These are phyloP conservation scores for Gadus macrocephalus DNA, from an alignment of 2,113 vertebrate species.

Conservation along the genomic window DNA sequence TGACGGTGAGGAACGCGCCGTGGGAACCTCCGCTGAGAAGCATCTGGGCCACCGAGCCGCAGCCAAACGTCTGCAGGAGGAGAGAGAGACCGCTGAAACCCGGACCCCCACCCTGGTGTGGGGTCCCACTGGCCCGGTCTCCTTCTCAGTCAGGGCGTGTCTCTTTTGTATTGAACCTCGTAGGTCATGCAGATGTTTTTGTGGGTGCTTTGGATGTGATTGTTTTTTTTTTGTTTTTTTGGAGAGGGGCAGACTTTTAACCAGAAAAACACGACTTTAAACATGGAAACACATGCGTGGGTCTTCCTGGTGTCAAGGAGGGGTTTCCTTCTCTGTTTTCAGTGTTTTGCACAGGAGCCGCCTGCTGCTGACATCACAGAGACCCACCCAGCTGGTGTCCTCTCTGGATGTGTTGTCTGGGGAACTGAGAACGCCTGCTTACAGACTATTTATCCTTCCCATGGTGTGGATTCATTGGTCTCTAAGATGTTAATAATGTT, in stretches of 20 bases:
- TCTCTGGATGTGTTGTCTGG: too few relatives aligned
- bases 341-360: too few relatives aligned
- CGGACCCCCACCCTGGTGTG: not conserved
- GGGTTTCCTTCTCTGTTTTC: too few relatives aligned
- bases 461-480: too few relatives aligned
- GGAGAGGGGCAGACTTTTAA: not conserved
- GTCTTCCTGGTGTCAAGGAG: not conserved
- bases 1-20: constrained; percentile 81
- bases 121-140: constrained; percentile 31
- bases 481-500: too few relatives aligned
- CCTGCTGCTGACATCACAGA: too few relatives aligned
- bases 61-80: constrained; percentile 80
- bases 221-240: not conserved
- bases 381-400: too few relatives aligned
- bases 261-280: not conserved
- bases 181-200: too few relatives aligned
- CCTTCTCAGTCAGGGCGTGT: constrained; percentile 4
- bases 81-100: constrained; percentile 37
- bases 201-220: constrained; percentile 26
- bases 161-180: too few relatives aligned
- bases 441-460: too few relatives aligned
- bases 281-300: not conserved
- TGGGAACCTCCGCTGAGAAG: constrained; percentile 78
- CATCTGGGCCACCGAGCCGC: constrained; percentile 78
- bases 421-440: too few relatives aligned